These are phyloP conservation scores for Linyphia triangularis DNA, from an alignment of 2,888 invertebrate species.

Conservation along the genomic window DNA sequence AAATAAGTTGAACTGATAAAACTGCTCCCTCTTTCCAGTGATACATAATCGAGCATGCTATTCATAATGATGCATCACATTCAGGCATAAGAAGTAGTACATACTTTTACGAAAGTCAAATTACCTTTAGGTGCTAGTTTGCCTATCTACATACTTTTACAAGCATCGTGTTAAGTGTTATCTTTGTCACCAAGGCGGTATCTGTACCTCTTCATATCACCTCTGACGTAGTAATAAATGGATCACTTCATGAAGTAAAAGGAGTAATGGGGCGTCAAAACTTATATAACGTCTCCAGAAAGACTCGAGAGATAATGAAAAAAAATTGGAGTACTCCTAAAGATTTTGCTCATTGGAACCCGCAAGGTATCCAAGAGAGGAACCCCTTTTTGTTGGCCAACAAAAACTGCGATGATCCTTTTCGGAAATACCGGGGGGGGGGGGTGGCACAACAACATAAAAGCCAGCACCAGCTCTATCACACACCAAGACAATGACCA, in stretches of 20 bases:
- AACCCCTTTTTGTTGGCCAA: not conserved
- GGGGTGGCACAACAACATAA: constrained; percentile 8
- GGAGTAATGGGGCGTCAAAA: constrained; percentile 6
- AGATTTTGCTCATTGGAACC: constrained; percentile 3
- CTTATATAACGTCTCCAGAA: not conserved
- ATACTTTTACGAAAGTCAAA: not conserved
- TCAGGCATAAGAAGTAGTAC: no score
- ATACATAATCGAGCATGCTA: not conserved
- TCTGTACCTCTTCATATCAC: not conserved
- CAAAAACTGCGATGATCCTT: constrained; percentile 44
- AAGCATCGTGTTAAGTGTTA: not conserved
- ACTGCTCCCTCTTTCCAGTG: not conserved
- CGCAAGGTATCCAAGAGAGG: constrained; percentile 25
- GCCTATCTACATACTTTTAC: constrained; percentile 15
- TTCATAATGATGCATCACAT: not conserved
- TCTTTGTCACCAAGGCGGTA: not conserved
- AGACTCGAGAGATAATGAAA: constrained; percentile 6
- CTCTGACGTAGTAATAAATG: constrained; percentile 36
- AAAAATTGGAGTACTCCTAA: not conserved
- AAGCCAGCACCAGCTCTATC: constrained; percentile 23
- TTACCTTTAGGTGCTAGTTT: not conserved
- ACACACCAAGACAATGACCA: constrained; percentile 49
- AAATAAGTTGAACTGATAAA: not conserved
- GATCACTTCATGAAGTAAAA: constrained; percentile 1
- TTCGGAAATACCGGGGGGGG: constrained; percentile 56